A percentile compares a stretch with the other conserved stretches of the same genome.
These are phyloP conservation scores for Prionace glauca DNA, from an alignment of 2,797 vertebrate species.

Conservation along the genomic window DNA sequence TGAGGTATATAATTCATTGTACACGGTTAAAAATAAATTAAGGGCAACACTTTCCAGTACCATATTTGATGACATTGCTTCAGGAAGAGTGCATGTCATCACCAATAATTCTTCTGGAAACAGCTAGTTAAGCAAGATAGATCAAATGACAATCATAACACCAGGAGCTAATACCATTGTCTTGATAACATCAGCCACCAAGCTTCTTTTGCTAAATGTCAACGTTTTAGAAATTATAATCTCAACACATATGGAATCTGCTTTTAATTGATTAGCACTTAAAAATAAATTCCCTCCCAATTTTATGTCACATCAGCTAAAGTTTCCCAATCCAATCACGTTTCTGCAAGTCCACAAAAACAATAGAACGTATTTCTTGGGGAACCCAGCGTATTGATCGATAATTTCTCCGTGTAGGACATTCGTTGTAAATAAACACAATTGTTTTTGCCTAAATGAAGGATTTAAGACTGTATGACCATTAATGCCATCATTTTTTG, in stretches of 20 bases:
- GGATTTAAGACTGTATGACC: neutral
- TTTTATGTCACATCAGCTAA: neutral
- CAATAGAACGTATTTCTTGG: neutral
- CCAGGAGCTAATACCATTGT: neutral
- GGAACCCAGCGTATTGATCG: neutral
- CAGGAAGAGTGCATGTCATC: neutral
- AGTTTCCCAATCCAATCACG: neutral
- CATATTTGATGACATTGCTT: neutral
- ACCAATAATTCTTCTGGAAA: neutral
- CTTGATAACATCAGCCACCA: neutral
- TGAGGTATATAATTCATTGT: neutral
- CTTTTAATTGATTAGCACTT: neutral
- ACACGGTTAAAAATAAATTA: neutral
- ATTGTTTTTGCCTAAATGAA: neutral
- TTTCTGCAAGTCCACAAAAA: neutral
- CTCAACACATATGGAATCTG: neutral
- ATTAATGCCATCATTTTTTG: neutral
- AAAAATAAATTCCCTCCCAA: neutral
- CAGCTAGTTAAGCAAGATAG: neutral
- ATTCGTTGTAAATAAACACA: neutral
- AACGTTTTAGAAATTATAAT: neutral
- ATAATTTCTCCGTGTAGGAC: neutral
- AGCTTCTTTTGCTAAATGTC: neutral
- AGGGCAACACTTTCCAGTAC: neutral
- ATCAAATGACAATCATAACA: neutral